phyloP scores from a whole-genome alignment of 2,888 invertebrate genomes.

The Hipparchia sbordonii region DNA sequence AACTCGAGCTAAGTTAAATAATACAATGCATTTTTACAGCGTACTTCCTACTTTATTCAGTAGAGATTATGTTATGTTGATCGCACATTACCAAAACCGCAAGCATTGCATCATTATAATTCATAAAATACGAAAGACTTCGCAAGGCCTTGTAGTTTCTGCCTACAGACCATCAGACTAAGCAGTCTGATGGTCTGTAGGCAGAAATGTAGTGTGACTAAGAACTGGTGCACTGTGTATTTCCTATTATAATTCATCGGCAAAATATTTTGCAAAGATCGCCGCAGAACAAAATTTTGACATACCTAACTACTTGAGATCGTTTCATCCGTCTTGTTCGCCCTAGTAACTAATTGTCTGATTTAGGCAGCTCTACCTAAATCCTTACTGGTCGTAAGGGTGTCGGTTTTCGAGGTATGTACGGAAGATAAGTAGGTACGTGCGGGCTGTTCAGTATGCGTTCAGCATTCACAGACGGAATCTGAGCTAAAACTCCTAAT shows the following conservation, averaged over 20 bases:
- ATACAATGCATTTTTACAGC: conserved; percentile 15
- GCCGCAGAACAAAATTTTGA: no score
- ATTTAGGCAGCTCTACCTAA: no score
- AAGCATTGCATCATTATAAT: neutral
- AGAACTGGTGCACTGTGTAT: no score
- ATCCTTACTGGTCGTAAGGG: no score
- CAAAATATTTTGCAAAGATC: no score
- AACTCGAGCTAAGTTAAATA: conserved; percentile 7
- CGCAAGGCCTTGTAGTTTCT: neutral
- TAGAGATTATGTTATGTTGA: conserved; percentile 3
- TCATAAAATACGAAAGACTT: neutral
- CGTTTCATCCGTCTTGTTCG: no score
- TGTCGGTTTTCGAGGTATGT: neutral
- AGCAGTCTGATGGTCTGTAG: neutral
- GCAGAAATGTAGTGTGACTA: no score
- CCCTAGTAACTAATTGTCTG: no score
- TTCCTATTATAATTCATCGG: no score
- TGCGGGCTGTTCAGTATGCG: neutral
- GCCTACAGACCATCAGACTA: no score
- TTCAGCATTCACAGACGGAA: neutral
- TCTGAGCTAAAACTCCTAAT: conserved; percentile 16
- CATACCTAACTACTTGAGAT: no score
- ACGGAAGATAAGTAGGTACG: neutral
- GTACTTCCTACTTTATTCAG: conserved; percentile 15
- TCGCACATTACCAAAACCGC: neutral